A percentile compares a stretch with the other conserved stretches of the same genome.
phyloP scores from a whole-genome alignment of 1,140 invertebrate genomes.

The Diabrotica undecimpunctata region DNA sequence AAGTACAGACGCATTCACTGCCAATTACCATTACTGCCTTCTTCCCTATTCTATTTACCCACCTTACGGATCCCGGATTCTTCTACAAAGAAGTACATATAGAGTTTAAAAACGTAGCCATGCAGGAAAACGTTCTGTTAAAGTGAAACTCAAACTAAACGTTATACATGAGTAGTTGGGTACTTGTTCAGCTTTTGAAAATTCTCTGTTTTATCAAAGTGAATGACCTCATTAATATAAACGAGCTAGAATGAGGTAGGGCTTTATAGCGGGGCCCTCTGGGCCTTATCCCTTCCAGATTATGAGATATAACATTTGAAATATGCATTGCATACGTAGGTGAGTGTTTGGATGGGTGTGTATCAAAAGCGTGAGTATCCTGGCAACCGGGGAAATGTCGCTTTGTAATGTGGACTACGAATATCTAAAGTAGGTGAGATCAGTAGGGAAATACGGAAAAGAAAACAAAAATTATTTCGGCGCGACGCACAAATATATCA shows the following conservation, averaged over 20 bases:
- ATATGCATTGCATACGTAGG: slow-evolving; percentile 21
- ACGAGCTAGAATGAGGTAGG: slow-evolving; percentile 2
- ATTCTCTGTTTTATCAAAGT: slow-evolving; percentile 22
- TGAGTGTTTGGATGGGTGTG: not conserved
- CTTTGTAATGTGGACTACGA: not conserved
- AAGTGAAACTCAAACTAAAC: not conserved
- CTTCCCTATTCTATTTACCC: not conserved
- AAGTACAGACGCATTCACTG: not conserved
- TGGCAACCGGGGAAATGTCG: not conserved
- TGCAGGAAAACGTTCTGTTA: not conserved
- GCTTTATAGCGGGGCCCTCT: slow-evolving; percentile 11
- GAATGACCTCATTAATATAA: slow-evolving; percentile 30
- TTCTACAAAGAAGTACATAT: not conserved
- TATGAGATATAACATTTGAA: slow-evolving; percentile 30
- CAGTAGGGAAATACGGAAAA: not conserved
- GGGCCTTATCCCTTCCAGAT: slow-evolving; percentile 23
- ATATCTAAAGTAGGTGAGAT: too few relatives aligned
- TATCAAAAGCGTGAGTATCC: not conserved
- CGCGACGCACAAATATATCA: too few relatives aligned
- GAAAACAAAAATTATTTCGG: not conserved
- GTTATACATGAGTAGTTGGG: not conserved
- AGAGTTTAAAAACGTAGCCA: not conserved
- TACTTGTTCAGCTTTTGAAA: slow-evolving; percentile 2
- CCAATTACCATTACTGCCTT: not conserved
- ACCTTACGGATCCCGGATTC: slow-evolving; percentile 1